phyloP scores from a whole-genome alignment of 2,888 invertebrate species.

The Disparrhopalites patrizii region DNA sequence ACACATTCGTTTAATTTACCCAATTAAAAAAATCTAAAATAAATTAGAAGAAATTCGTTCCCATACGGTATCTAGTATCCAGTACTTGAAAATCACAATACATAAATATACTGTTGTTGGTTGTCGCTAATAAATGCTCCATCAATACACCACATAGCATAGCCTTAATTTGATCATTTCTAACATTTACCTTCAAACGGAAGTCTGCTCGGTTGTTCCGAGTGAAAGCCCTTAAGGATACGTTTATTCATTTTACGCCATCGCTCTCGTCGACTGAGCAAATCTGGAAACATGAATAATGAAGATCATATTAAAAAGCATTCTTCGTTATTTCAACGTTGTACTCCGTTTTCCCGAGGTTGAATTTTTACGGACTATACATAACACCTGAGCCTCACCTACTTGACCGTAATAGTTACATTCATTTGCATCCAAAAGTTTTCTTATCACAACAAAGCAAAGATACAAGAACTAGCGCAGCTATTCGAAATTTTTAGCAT shows the following conservation, averaged over 20 bases:
- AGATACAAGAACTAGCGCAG: neutral
- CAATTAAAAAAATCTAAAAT: too few relatives aligned
- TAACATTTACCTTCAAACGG: conserved; percentile 30
- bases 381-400: too few relatives aligned
- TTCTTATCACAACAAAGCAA: neutral
- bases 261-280: conserved; percentile 2
- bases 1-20: too few relatives aligned
- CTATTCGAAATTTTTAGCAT: neutral
- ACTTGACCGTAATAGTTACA: too few relatives aligned
- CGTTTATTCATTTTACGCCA: neutral
- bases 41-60: too few relatives aligned
- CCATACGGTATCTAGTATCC: too few relatives aligned
- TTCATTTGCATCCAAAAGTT: too few relatives aligned
- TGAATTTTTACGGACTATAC: too few relatives aligned
- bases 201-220: conserved; percentile 30
- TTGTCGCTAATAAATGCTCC: neutral
- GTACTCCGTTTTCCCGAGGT: neutral
- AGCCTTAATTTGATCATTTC: too few relatives aligned
- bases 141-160: neutral
- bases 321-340: neutral
- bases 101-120: too few relatives aligned
- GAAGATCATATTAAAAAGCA: neutral
- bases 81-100: too few relatives aligned
- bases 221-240: neutral
- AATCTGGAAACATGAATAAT: neutral